Conservation (phyloP, 2,888 invertebrate genomes). For the Abrostola tripartita region DNA sequence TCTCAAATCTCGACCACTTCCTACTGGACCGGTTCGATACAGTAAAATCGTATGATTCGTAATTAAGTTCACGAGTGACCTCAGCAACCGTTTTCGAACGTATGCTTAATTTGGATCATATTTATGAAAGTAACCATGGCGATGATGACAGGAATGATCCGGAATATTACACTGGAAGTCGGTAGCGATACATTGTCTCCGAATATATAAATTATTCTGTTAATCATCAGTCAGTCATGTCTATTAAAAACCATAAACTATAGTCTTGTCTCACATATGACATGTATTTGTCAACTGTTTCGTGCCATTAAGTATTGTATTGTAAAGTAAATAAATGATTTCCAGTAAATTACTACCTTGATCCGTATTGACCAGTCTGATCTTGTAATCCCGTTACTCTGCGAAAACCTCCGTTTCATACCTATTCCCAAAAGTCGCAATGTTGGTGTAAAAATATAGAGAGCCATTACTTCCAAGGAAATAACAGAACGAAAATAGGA, state of each 20-base stretch:
- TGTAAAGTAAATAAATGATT: too few relatives aligned
- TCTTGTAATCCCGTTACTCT: too few relatives aligned
- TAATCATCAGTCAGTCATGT: not conserved
- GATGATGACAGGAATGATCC: constrained; percentile 31
- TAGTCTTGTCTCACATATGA: not conserved
- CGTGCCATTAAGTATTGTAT: too few relatives aligned
- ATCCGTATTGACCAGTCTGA: too few relatives aligned
- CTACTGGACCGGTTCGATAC: constrained; percentile 52
- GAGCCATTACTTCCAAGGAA: too few relatives aligned
- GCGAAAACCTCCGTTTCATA: too few relatives aligned
- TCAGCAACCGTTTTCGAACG: constrained; percentile 39
- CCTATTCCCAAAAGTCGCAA: too few relatives aligned
- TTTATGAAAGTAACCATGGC: constrained; percentile 13
- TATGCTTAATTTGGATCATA: constrained; percentile 49
- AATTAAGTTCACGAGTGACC: constrained; percentile 51
- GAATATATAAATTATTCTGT: not conserved
- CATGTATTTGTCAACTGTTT: too few relatives aligned
- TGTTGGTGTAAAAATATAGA: too few relatives aligned
- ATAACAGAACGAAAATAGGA: too few relatives aligned
- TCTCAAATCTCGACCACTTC: constrained; percentile 38
- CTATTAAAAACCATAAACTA: not conserved
- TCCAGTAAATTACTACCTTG: too few relatives aligned
- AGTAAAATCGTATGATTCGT: constrained; percentile 51
- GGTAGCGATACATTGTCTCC: constrained; percentile 4
- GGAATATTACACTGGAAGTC: constrained; percentile 5